Base-by-base conservation (phyloP, 2,113 vertebrate species). In the Macquaria ambigua region DNA sequence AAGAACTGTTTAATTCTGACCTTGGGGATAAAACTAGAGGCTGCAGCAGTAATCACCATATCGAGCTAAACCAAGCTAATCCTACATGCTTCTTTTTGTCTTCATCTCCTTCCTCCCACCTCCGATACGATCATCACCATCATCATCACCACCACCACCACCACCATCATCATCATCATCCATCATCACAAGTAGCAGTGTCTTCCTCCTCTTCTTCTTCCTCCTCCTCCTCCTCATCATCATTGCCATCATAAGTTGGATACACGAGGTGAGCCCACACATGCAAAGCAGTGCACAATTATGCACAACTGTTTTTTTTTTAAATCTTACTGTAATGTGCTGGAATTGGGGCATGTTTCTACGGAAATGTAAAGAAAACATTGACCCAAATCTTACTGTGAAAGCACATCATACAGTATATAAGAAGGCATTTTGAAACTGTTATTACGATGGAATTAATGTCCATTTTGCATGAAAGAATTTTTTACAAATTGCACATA, bases 211-310 rank as follows among this genome's bases (percentile, higher is more conserved):
- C 43, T 46, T 81, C 73, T 43, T 77, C 76, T 18, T 84, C 84
- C n/a, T 83, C 34, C 34, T 34, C 78, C 16, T 73, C 77, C 67
- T 72, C 66, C 34, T 87, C 81, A 2, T 74, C 81, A n/a, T 74
- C 82, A 81, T 83, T 89, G 67, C 85, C 91, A 75, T 78, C 82
- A 66, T 76, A 58, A 72, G 75, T 76, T 72, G 61, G 82, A 84
- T 81, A 43, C 48, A 43, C 62, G 82, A 94, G 93, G 93, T 92
- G 91, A 93, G 93, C 64, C 14, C 58, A 25, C 69, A 31, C 41
- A 66, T 82, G 56, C 31, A 80, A 39, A 66, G 15, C 15, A 64
- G 69, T 68, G 16, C 48, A 18, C 14, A 73, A 46, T 69, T 63
- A 66, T 64, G 23, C 10, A 79, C 34, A 20, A n/a, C 70, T 11